Evolutionary conservation across 1,140 invertebrate genomes (phyloP), one percentile per base, ranked within the genome.

Genomic region (Thalassaphorura encarpata): DNA sequence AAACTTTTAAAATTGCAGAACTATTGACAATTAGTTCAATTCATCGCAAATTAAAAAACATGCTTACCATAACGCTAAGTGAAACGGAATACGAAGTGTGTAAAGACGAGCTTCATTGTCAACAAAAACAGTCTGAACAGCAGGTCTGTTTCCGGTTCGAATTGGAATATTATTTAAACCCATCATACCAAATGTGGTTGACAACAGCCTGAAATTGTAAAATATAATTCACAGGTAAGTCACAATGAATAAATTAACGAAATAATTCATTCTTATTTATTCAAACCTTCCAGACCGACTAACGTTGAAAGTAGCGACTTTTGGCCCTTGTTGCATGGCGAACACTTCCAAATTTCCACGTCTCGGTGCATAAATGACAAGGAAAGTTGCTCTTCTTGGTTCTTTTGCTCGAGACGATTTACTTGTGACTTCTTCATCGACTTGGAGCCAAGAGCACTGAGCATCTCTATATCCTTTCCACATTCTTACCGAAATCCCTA

Each of bases 381-480:
- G 72, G 71, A 92, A 93, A 18, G 84, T 68, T 0, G 85, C 83
- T 23, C 69, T 61, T 46, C 77, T 75, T 33, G 77, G 70, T 40
- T 70, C 71, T 28, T 5, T 68, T 58, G 63, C 70, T 47, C 73
- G 67, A 54, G 68, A 64, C 56, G 64, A 58, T 54, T 64, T 64
- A 3, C 68, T 67, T 61, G 69, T 66, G 33, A 75, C 76, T 61
- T 82, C 80, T 67, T 87, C 83, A 6, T 76, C 69, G 31, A 85
- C 84, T 73, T 88, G 82, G 39, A 95, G 74, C 82, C 93, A 97
- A 6, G 83, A 84, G 72, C 86, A 90, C 68, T 96, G 87, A 8
- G 92, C 90, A 72, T 96, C 87, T 54, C 92, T 75, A 69, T 94
- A 97, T 11, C 79, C 93, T 76, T 96, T 96, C 78, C 90, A 94